Conservation (phyloP, 1,140 invertebrate genomes). For the Drosophila chauvacae region DNA sequence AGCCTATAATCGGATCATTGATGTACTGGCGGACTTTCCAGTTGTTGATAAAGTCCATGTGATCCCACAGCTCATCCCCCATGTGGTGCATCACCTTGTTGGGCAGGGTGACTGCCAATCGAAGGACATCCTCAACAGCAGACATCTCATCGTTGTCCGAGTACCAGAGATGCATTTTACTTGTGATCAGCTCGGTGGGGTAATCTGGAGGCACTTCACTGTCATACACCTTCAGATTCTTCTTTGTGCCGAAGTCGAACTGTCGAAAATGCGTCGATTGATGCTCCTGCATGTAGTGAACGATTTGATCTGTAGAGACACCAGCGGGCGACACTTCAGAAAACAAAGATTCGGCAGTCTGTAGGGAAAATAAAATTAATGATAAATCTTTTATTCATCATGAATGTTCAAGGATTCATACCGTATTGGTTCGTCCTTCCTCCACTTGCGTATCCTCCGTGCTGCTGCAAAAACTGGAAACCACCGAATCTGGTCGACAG, state of each 20-base stretch:
- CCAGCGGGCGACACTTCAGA: slow-evolving; percentile 89
- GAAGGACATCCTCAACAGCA: slow-evolving; percentile 21
- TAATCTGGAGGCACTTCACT: slow-evolving; percentile 86
- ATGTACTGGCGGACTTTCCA: slow-evolving; percentile 84
- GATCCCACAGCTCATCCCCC: slow-evolving; percentile 40
- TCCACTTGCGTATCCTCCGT: not conserved
- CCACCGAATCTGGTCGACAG: slow-evolving; percentile 84
- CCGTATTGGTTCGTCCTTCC: slow-evolving; percentile 28
- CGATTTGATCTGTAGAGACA: slow-evolving; percentile 89
- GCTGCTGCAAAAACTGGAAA: slow-evolving; percentile 46
- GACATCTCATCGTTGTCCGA: slow-evolving; percentile 87
- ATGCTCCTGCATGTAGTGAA: slow-evolving; percentile 88
- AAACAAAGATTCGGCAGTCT: slow-evolving; percentile 85
- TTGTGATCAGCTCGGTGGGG: slow-evolving; percentile 74
- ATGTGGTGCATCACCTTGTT: slow-evolving; percentile 49
- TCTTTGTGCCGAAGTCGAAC: slow-evolving; percentile 82
- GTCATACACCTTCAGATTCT: slow-evolving; percentile 84
- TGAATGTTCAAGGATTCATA: not conserved
- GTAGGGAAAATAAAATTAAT: slow-evolving; percentile 78
- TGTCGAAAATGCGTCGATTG: slow-evolving; percentile 82
- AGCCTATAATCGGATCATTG: slow-evolving; percentile 82
- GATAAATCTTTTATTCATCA: not conserved
- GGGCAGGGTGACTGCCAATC: slow-evolving; percentile 30
- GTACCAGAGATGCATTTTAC: slow-evolving; percentile 87
- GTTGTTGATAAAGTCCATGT: slow-evolving; percentile 84